Percentiles rank a stretch among this genome's conserved stretches.
phyloP scores from a whole-genome alignment of 2,113 vertebrate genomes.

The Corythornis madagascariensis region DNA sequence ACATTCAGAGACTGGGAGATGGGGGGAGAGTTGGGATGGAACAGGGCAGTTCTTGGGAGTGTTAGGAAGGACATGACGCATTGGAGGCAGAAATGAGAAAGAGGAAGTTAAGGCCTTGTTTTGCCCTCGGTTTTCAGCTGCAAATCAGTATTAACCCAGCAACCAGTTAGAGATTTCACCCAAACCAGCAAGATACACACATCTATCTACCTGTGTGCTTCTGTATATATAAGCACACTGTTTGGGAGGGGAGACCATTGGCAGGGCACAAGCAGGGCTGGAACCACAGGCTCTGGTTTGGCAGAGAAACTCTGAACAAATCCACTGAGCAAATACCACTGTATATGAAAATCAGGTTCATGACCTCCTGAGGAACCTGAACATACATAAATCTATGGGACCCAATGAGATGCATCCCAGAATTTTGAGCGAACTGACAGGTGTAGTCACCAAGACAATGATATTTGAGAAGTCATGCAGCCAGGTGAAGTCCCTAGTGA shows the following conservation, averaged over 20 bases:
- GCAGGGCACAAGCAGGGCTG: not conserved
- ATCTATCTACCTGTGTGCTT: not conserved
- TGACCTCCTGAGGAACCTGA: no score
- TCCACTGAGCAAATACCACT: no score
- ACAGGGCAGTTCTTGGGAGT: not conserved
- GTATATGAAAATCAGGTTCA: no score
- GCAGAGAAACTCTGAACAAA: not conserved
- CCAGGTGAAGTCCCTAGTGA: no score
- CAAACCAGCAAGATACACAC: not conserved
- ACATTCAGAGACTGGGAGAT: not conserved
- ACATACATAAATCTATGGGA: no score
- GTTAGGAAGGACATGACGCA: not conserved
- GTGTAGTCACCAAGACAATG: no score
- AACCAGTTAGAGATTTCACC: not conserved
- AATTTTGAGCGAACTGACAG: no score
- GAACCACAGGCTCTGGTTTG: not conserved
- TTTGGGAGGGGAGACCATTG: not conserved
- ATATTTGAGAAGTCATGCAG: no score
- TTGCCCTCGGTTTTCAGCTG: not conserved
- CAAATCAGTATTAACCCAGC: not conserved
- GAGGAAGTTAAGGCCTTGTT: not conserved
- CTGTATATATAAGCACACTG: no score
- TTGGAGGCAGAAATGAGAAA: not conserved
- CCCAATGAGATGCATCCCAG: no score
- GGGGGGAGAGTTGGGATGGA: not conserved